Conservation (phyloP, 1,140 invertebrate genomes). For the Amphibalanus amphitrite region DNA sequence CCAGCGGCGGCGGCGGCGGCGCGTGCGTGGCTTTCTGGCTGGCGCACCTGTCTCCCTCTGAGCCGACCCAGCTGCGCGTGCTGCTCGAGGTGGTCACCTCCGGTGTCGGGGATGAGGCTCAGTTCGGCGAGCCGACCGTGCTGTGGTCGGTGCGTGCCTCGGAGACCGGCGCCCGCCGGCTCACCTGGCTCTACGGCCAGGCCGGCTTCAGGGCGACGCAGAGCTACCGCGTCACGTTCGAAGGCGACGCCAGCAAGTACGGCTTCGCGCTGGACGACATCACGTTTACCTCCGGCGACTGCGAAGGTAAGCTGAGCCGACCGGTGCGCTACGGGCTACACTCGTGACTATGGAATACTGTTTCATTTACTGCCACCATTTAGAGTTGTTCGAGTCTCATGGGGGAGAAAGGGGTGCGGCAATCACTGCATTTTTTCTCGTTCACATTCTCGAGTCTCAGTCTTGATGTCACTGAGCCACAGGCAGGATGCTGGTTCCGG, state of each 20-base stretch:
- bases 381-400: too few species aligned
- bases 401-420: too few species aligned
- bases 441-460: too few species aligned
- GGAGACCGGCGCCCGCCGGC: constrained; percentile 38
- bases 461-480: too few species aligned
- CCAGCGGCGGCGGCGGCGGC: constrained; percentile 23
- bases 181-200: constrained; percentile 42
- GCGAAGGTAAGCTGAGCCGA: too few species aligned
- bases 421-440: too few species aligned
- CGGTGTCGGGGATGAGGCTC: constrained; percentile 17
- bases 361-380: too few species aligned
- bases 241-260: constrained; percentile 44
- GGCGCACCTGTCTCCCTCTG: constrained; percentile 40
- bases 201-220: constrained; percentile 33
- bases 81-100: constrained; percentile 25
- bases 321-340: too few species aligned
- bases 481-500: too few species aligned
- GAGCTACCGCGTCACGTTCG: constrained; percentile 36
- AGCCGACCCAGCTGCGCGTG: constrained; percentile 35
- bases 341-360: too few species aligned
- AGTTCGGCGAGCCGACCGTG: constrained; percentile 17
- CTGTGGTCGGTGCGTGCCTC: constrained; percentile 41
- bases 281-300: constrained; percentile 12
- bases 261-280: constrained; percentile 48
- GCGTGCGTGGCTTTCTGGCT: constrained; percentile 45